Percentiles rank a stretch among this genome's conserved stretches.
These are phyloP conservation scores for Campylorhamphus procurvoides DNA, from an alignment of 2,113 vertebrate species.

Conservation along the genomic window DNA sequence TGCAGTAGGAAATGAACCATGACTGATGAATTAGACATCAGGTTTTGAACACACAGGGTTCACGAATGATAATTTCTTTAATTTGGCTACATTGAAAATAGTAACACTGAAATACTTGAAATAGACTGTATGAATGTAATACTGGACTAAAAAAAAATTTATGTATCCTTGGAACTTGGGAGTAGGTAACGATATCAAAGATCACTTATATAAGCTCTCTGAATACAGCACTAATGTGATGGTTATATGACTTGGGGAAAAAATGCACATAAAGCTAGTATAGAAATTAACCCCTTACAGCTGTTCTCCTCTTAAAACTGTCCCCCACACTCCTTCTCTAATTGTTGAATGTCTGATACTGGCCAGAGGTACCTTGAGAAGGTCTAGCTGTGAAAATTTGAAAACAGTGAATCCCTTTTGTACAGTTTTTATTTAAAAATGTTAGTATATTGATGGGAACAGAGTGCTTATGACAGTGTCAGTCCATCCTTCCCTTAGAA, in stretches of 20 bases:
- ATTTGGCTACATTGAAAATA: neutral
- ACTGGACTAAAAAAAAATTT: neutral
- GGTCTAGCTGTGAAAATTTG: neutral
- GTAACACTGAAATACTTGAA: neutral
- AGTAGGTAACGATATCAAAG: neutral
- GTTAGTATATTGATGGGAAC: neutral
- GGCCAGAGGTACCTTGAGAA: neutral
- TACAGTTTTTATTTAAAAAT: neutral
- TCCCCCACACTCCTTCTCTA: neutral
- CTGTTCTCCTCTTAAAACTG: neutral
- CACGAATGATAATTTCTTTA: neutral
- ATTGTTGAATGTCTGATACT: neutral
- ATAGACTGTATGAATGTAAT: neutral
- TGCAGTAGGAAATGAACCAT: neutral
- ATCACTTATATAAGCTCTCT: neutral
- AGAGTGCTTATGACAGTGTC: neutral
- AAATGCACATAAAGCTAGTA: neutral
- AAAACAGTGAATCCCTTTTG: neutral
- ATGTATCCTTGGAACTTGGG: neutral
- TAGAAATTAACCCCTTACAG: neutral
- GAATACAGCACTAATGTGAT: neutral
- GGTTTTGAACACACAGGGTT: neutral
- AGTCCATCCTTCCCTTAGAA: neutral
- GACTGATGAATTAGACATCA: neutral
- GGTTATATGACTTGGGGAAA: neutral